Base-by-base conservation (phyloP, 2,888 invertebrate genomes). In the Piscicola geometra region DNA sequence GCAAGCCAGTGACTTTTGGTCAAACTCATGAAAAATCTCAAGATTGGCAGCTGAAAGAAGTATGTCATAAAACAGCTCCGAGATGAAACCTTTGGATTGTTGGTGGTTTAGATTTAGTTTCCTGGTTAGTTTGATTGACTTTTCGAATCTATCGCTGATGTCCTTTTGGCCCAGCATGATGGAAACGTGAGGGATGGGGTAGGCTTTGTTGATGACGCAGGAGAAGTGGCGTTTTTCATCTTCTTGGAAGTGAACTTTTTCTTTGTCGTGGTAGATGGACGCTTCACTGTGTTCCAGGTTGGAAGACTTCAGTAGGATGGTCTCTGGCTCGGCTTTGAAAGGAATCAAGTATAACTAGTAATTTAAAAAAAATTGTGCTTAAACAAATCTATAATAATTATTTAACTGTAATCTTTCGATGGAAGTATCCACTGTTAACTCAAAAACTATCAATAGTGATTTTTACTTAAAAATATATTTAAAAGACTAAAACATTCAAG, bases 1-100 rank as follows among this genome's bases (percentile, higher is more conserved):
- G 35, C 75, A 75, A 25, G 35, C n/a, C 9, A 75, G 41, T 25
- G 9, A 32, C 33, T 75, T 69, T 32, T 56, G 28, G 75, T 75
- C 70, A 33, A 75, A 75, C 28, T 69, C 70, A 60, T 75, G 68
- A n/a, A 52, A 68, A 36, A 75, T 52, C 35, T 75, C 70, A 1
- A 75, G 60, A 5, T 68, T 50, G 0, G 9, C n/a, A n/a, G 69
- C 52, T 9, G 69, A 30, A 47, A 69, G 41, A 15, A 36, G 21
- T 9, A 75, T 60, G 32, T 68, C 56, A 60, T 75, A 75, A 35
- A 33, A 69, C 33, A 75, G 60, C 30, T 67, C 60, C 21, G 30
- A 33, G 18, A 75, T 2, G 68, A 36, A 41, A 41, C 52, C 33
- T n/a, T 50, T 70, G 30, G 50, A n/a, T 15, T 18, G 32, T 1